Base-by-base conservation (phyloP, 2,113 vertebrate genomes). In the Narcine bancroftii region DNA sequence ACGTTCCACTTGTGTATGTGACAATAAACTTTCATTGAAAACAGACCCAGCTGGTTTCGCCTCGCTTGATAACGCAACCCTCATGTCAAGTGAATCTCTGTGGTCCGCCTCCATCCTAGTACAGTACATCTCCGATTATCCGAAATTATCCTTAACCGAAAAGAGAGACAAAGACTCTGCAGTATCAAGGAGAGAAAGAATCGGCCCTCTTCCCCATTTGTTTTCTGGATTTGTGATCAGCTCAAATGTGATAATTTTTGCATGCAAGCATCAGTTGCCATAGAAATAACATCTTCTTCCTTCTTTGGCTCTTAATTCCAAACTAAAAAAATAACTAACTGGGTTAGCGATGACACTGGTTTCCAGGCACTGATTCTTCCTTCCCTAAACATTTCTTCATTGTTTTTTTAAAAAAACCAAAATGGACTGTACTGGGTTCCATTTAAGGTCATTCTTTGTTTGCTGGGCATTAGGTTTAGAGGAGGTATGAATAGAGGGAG, bases 291-390 rank as follows among this genome's bases (percentile, higher is more conserved):
- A 47, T 19, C 65, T 33, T 53, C 79, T 11, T 79, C 39, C 42
- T 47, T 66, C 65, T 71, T 91, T 91, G 65, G 47, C 39, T 63
- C 29, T 11, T 69, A 91, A 69, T 91, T 91, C 63, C 42, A 29
- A 91, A 69, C 39, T 91, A 91, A 91, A 66, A 24, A 91, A 91
- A 69, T 47, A 91, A 69, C 39, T 29, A 69, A 91, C 24, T 91
- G 50, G 50, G 81, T 60, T 60, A 87, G 15, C 36, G 81, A 69
- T 91, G 65, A 2, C 15, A 42, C 42, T 91, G 19, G 6, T 87
- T 69, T 87, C 17, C 17, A 87, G 50, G 9, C 45, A 81, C 33
- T 21, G 66, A 69, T 69, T 69, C 21, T 63, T 87, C 53, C 36
- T 36, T n/a, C 13, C 81, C 60, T 53, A 21, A 21, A 6, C 17